Conservation (phyloP, 2,113 vertebrate species). For the Cheirogaleus medius region DNA sequence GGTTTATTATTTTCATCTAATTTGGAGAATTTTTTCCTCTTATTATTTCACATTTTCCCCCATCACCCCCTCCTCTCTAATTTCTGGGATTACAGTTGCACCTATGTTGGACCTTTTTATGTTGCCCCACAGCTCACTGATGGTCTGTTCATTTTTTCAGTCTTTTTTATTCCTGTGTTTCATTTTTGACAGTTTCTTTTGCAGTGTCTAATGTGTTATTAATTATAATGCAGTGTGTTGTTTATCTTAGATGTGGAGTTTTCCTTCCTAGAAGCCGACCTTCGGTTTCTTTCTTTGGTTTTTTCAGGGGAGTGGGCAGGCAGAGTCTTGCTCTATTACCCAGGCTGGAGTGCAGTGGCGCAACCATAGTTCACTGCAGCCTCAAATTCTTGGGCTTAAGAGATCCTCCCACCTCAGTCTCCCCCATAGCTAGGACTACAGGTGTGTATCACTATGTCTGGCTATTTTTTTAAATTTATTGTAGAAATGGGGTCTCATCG, state of each 20-base stretch:
- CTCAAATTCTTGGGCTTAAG: too few relatives aligned
- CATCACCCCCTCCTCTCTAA: not conserved
- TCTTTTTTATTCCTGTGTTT: not conserved
- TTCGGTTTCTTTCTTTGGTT: not conserved
- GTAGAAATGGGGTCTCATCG: too few relatives aligned
- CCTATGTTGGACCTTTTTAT: not conserved
- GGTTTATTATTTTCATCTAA: not conserved
- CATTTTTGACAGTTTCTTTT: not conserved
- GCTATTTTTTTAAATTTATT: too few relatives aligned
- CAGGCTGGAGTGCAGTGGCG: too few relatives aligned
- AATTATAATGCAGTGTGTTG: not conserved
- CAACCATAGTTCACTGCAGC: too few relatives aligned
- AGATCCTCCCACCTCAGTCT: too few relatives aligned
- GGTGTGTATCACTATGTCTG: too few relatives aligned
- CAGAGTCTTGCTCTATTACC: too few relatives aligned
- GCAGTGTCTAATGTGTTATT: not conserved
- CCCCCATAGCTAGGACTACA: too few relatives aligned
- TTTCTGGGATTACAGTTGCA: not conserved
- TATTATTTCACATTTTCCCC: not conserved
- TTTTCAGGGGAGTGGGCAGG: too few relatives aligned
- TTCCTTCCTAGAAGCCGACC: not conserved
- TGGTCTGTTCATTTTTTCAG: not conserved
- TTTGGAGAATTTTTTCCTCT: not conserved
- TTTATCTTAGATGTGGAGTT: not conserved
- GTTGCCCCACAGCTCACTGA: not conserved